These are phyloP conservation scores for Brachionus manjavacas DNA, from an alignment of 1,140 invertebrate genomes.

Conservation along the genomic window DNA sequence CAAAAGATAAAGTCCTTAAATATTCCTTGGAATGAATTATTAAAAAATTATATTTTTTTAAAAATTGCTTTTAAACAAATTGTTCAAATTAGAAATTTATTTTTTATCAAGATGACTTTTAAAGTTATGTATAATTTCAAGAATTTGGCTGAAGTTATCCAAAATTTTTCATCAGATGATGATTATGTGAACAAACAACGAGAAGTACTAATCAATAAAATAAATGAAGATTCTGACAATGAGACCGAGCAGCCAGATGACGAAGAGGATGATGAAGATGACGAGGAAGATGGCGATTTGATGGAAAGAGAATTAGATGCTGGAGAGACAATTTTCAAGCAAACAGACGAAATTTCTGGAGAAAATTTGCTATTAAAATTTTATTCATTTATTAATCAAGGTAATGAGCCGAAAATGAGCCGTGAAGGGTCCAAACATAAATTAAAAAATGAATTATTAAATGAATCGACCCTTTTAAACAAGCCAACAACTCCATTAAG, in stretches of 20 bases:
- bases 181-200: slow-evolving; percentile 20
- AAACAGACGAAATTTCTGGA: slow-evolving; percentile 16
- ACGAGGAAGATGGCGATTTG: slow-evolving; percentile 38
- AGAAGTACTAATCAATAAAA: slow-evolving; percentile 33
- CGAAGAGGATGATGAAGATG: slow-evolving; percentile 42
- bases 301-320: slow-evolving; percentile 35
- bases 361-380: slow-evolving; percentile 9
- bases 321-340: not conserved
- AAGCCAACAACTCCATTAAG: slow-evolving; percentile 9
- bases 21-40: too few species aligned
- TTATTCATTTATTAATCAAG: slow-evolving; percentile 10
- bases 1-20: too few species aligned
- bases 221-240: slow-evolving; percentile 24
- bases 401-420: not conserved
- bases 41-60: too few species aligned
- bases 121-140: not conserved
- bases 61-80: not conserved
- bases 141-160: not conserved
- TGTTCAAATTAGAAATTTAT: not conserved
- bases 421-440: not conserved
- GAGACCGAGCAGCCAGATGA: not conserved
- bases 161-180: not conserved
- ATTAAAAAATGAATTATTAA: not conserved
- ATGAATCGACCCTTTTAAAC: slow-evolving; percentile 10
- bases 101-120: not conserved